Evolutionary conservation across 2,888 invertebrate genomes (phyloP), one percentile per base, ranked within the genome.

Genomic region (Polymixis lichenea): DNA sequence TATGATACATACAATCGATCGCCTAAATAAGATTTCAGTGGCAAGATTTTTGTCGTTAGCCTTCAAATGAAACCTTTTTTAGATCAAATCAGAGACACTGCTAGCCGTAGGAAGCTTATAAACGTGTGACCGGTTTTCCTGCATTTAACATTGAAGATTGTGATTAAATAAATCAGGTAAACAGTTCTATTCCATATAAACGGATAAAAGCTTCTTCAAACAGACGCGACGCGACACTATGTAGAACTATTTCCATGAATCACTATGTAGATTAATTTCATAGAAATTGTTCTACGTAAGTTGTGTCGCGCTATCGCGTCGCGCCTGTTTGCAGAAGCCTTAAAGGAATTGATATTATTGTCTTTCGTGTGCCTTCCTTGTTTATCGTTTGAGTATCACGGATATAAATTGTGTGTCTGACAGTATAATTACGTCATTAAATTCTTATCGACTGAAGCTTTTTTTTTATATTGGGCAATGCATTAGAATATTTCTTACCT

Each of bases 1-100:
- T 32, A 71, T 25, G n/a, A 55, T n/a, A 4, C 43, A 43, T 9
- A 25, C n/a, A n/a, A n/a, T n/a, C n/a, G 8, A 61, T 8, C 8
- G 38, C 19, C 32, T 46, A 13, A 15, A 28, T 19, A 55, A 62
- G 22, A 38, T 38, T 55, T 19, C 9, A 28, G 38, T 25, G 43
- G 25, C 13, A 22, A 58, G 15, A 71, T 58, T 17, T 43, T 38
- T 19, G 53, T n/a, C 3, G 15, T 15, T 60, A 55, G 53, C 78
- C 77, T 72, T 60, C 55, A 72, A 72, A 72, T 15, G n/a, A 72
- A 55, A 46, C n/a, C 38, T 53, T 55, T 72, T 61, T 66, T 61
- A 38, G 49, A 66, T 28, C 0, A 19, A 46, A 38, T 17, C 6
- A 8, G 78, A 64, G 49, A 8, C 43, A 9, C 9, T 43, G 43